A percentile compares a stretch with the other conserved stretches of the same genome.
These are phyloP conservation scores for Cavia aperea DNA, from an alignment of 2,113 vertebrate species.

Conservation along the genomic window DNA sequence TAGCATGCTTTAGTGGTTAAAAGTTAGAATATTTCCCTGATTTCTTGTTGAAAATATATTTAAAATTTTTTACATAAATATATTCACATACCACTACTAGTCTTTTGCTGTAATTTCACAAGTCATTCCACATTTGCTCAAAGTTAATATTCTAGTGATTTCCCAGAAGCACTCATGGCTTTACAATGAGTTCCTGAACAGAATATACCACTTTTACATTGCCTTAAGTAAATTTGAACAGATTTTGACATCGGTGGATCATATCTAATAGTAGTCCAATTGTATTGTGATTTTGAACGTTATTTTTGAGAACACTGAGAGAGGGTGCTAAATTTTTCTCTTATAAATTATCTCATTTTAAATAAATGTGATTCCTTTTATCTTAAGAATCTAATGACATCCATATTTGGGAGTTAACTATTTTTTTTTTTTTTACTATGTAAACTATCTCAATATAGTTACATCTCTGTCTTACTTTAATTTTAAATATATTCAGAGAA, in stretches of 20 bases:
- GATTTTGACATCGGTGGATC: conserved; percentile 1
- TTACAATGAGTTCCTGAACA: conserved; percentile 26
- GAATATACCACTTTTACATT: conserved; percentile 21
- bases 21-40: neutral
- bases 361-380: neutral
- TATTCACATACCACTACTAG: conserved; percentile 23
- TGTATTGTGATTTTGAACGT: neutral
- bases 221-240: neutral
- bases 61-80: neutral
- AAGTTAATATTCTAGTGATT: conserved; percentile 29
- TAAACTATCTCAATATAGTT: neutral
- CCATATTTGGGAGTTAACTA: neutral
- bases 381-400: neutral
- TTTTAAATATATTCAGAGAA: neutral
- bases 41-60: neutral
- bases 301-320: neutral
- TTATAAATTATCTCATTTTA: neutral
- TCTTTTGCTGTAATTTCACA: conserved; percentile 17
- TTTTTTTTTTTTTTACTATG: neutral
- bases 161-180: neutral
- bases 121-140: conserved; percentile 11
- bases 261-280: neutral
- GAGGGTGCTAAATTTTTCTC: neutral
- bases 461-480: neutral
- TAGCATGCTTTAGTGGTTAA: neutral